Conservation (phyloP, 53 echinoderm and acorn worm species). For the Zoroaster sp. region DNA sequence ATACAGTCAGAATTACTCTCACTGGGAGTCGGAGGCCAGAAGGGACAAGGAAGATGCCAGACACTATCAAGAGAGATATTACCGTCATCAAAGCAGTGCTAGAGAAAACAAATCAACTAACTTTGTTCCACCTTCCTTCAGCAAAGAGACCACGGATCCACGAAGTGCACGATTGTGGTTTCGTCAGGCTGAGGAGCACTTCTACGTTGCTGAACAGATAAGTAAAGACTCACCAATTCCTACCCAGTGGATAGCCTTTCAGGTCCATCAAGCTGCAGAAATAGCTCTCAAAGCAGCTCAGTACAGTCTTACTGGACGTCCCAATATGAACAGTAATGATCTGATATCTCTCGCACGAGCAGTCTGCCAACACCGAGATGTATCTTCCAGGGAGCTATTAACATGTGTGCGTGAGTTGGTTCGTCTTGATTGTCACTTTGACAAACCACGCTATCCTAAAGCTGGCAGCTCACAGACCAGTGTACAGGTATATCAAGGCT, state of each 20-base stretch:
- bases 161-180: slow-evolving; percentile 21
- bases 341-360: background rate
- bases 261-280: slow-evolving; percentile 47
- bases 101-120: too few relatives aligned
- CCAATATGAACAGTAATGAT: background rate
- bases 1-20: slow-evolving; percentile 9
- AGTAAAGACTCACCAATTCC: background rate
- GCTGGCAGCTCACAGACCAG: background rate
- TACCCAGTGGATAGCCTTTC: slow-evolving; percentile 28
- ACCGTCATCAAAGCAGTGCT: background rate
- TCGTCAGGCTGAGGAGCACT: slow-evolving; percentile 43
- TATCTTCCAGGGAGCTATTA: background rate
- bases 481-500: background rate
- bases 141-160: slow-evolving; percentile 4
- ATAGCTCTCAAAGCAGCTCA: slow-evolving; percentile 50
- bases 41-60: slow-evolving; percentile 15
- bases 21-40: slow-evolving; percentile 27
- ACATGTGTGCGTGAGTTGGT: background rate
- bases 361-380: background rate
- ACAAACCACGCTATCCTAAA: slow-evolving; percentile 22
- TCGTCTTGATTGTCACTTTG: slow-evolving; percentile 7
- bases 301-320: slow-evolving; percentile 1
- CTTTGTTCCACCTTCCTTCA: background rate
- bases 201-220: slow-evolving; percentile 16
- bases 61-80: background rate